Evolutionary conservation across 2,113 vertebrate genomes (phyloP).

Genomic region (Heterotilapia buettikoferi): DNA sequence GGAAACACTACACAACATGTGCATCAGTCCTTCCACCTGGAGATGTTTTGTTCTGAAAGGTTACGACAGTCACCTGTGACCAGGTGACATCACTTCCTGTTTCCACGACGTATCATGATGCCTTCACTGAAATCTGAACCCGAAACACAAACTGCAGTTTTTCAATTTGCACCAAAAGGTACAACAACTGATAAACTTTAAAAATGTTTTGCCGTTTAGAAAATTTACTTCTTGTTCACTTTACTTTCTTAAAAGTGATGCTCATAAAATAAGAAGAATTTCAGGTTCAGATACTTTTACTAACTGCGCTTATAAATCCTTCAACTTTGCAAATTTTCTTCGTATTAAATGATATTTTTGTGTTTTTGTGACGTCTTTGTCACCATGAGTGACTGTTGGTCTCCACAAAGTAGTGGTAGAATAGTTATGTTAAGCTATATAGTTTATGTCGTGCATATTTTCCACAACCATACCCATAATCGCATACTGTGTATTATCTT

Average conservation of each 20-base stretch:
- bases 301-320: neutral
- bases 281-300: neutral
- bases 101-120: fast-evolving
- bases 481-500: neutral
- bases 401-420: neutral
- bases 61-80: neutral
- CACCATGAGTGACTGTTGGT: neutral
- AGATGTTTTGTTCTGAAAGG: neutral
- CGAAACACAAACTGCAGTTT: neutral
- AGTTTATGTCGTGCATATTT: neutral
- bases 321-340: neutral
- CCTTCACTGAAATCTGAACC: neutral
- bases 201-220: neutral
- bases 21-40: fast-evolving
- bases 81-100: neutral
- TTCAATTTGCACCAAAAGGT: neutral
- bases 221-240: neutral
- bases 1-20: neutral
- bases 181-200: neutral
- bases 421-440: neutral
- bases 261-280: neutral
- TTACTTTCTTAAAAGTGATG: neutral
- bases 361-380: neutral
- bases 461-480: neutral
- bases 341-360: neutral